Evolutionary conservation across 1,140 invertebrate genomes (phyloP).

Genomic region (Oryzaephilus surinamensis): DNA sequence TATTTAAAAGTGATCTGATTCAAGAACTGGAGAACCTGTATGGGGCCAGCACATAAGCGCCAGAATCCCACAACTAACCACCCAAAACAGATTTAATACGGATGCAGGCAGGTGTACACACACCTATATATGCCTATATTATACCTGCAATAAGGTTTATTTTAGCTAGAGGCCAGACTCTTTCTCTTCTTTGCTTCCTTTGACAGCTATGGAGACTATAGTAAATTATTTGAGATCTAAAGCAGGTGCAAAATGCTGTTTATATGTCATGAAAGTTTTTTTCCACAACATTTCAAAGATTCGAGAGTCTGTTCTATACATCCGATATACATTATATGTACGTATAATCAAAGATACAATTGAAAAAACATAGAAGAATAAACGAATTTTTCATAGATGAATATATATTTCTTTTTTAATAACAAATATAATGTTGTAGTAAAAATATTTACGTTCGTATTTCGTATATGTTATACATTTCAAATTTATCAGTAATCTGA

Average conservation of each 20-base stretch:
- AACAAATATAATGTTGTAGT: too few relatives aligned
- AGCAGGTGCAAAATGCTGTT: constrained; percentile 26
- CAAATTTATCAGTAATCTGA: too few relatives aligned
- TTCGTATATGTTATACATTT: too few relatives aligned
- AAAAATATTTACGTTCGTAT: too few relatives aligned
- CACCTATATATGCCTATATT: constrained; percentile 5
- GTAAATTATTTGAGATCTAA: constrained; percentile 29
- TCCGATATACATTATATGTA: too few relatives aligned
- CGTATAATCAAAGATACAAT: too few relatives aligned
- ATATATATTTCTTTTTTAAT: too few relatives aligned
- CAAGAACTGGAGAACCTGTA: background rate
- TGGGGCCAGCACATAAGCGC: constrained; percentile 2
- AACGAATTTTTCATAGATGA: too few relatives aligned
- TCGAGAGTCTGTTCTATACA: too few relatives aligned
- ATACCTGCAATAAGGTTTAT: constrained; percentile 14
- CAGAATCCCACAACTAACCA: constrained; percentile 4
- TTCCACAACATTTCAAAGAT: too few relatives aligned
- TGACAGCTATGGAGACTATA: constrained; percentile 25
- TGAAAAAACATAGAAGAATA: too few relatives aligned
- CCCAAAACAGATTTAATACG: constrained; percentile 12
- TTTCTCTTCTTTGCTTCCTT: too few relatives aligned
- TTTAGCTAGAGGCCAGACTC: constrained; percentile 11
- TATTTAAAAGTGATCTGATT: constrained; percentile 5
- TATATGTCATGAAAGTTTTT: constrained; percentile 21
- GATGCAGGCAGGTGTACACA: constrained; percentile 16